Percentiles rank a stretch among this genome's conserved stretches.
Evolutionary conservation across 2,888 invertebrate genomes (phyloP).

Genomic region (Fragum fragum): DNA sequence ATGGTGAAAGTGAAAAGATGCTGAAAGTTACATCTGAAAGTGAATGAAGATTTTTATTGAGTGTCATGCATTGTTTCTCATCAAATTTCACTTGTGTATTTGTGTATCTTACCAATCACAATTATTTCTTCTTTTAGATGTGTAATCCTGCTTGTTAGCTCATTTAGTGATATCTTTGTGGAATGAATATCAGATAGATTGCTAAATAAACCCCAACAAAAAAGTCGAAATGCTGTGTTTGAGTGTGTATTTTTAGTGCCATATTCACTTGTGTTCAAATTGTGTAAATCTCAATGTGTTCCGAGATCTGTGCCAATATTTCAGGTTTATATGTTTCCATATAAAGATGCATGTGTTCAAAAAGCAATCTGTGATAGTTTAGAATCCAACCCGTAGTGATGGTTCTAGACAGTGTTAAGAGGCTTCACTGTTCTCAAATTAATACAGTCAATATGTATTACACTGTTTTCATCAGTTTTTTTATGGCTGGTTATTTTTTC

Average conservation of each 20-base stretch:
- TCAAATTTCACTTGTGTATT: constrained; percentile 1
- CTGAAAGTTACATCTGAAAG: too few relatives aligned
- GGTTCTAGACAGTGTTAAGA: too few relatives aligned
- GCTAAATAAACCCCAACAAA: constrained; percentile 21
- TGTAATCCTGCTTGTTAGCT: constrained; percentile 21
- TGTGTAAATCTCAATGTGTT: constrained; percentile 3
- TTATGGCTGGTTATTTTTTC: too few relatives aligned
- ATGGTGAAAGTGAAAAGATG: too few relatives aligned
- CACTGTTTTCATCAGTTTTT: too few relatives aligned
- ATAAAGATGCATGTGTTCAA: constrained; percentile 17
- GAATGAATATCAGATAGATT: constrained; percentile 31
- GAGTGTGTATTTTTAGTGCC: constrained; percentile 24
- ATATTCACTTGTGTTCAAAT: background rate
- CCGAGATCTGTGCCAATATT: background rate
- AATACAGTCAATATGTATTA: too few relatives aligned
- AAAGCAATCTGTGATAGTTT: constrained; percentile 20
- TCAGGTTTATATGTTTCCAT: background rate
- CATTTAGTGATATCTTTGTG: constrained; percentile 24
- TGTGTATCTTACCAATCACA: background rate
- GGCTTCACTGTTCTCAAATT: too few relatives aligned
- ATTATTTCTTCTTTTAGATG: constrained; percentile 1
- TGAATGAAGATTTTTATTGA: background rate
- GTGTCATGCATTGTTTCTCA: background rate
- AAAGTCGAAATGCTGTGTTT: constrained; percentile 15
- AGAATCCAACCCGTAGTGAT: too few relatives aligned